Percentiles rank a stretch among this genome's conserved stretches.
These are phyloP conservation scores for Alosa alosa DNA, from an alignment of 2,113 vertebrate genomes.

Conservation along the genomic window DNA sequence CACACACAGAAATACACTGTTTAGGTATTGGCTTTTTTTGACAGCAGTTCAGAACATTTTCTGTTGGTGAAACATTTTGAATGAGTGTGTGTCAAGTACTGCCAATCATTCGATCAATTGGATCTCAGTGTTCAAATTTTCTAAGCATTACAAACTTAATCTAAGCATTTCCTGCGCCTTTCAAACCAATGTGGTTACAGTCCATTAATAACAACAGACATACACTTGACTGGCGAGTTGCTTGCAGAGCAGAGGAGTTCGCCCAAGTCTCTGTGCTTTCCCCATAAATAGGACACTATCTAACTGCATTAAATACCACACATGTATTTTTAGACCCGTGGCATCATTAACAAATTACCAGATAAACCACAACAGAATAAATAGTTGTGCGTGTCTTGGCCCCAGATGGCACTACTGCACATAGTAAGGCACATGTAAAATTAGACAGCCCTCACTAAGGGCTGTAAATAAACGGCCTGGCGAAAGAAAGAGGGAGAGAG, in stretches of 20 bases:
- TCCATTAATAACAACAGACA: conserved; percentile 1
- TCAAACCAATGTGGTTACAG: neutral
- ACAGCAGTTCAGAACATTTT: neutral
- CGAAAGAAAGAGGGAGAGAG: neutral
- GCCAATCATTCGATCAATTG: neutral
- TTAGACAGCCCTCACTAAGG: neutral
- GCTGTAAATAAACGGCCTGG: neutral
- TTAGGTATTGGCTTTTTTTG: neutral
- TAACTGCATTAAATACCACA: neutral
- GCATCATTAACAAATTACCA: conserved; percentile 7
- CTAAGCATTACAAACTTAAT: no score
- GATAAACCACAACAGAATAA: neutral
- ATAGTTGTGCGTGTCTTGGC: neutral
- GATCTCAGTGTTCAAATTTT: no score
- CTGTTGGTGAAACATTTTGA: neutral
- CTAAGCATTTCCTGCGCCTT: no score
- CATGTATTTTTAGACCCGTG: neutral
- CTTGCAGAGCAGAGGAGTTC: neutral
- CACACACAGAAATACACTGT: neutral
- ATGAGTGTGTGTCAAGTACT: neutral
- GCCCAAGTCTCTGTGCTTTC: neutral
- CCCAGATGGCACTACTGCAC: neutral
- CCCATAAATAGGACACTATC: neutral
- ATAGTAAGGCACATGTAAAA: neutral
- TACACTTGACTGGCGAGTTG: neutral